These are phyloP conservation scores for Crotalus viridis DNA, from an alignment of 2,113 vertebrate species.

Conservation along the genomic window DNA sequence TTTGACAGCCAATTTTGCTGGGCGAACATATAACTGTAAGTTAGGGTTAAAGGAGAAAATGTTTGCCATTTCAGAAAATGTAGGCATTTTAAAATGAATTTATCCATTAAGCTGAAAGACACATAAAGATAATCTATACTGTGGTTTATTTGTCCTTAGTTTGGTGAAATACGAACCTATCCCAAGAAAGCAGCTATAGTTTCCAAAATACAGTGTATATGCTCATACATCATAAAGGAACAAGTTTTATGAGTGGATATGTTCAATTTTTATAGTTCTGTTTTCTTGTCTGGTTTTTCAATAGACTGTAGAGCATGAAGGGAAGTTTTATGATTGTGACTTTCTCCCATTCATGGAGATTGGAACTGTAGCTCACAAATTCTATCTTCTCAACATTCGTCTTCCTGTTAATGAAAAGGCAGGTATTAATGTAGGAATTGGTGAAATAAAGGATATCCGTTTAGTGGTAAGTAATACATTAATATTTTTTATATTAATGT, in stretches of 20 bases:
- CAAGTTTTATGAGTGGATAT: neutral
- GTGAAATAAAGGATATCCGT: conserved; percentile 92
- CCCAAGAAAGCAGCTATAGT: neutral
- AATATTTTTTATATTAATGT: neutral
- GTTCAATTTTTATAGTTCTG: neutral
- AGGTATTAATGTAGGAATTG: conserved; percentile 90
- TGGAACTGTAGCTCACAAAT: conserved; percentile 92
- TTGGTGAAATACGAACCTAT: neutral
- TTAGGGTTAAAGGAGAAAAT: neutral
- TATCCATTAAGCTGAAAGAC: neutral
- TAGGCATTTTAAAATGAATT: neutral
- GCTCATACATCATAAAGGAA: neutral
- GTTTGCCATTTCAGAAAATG: neutral
- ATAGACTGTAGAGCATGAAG: conserved; percentile 86
- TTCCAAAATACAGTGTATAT: neutral
- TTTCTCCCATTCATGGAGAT: conserved; percentile 95
- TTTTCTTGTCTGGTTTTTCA: neutral
- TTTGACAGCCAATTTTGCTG: neutral
- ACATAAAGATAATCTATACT: neutral
- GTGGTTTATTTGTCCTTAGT: neutral
- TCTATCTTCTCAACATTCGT: conserved; percentile 94
- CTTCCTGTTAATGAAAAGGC: conserved; percentile 90
- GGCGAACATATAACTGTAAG: neutral
- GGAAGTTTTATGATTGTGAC: conserved; percentile 91
- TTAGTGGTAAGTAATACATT: conserved; percentile 77